Evolutionary conservation across 2,888 invertebrate genomes (phyloP).

Genomic region (Hypercompe scribonia): DNA sequence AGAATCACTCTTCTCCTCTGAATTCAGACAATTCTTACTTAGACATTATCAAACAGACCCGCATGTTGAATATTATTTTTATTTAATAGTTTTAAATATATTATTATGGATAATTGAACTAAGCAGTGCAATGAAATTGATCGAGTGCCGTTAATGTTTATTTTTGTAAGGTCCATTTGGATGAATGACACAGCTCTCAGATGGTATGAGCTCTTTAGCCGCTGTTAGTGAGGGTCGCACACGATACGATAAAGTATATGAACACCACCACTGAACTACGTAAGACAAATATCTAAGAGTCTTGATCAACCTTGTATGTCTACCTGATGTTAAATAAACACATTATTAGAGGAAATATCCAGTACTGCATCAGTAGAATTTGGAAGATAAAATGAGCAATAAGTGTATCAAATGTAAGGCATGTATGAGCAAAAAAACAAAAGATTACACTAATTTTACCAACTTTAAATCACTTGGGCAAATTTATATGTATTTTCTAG

Average conservation of each 20-base stretch:
- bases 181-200: constrained; percentile 40
- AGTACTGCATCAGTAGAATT: too few species aligned
- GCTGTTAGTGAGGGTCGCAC: constrained; percentile 22
- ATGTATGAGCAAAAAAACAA: too few species aligned
- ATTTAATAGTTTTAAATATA: constrained; percentile 11
- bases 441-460: too few species aligned
- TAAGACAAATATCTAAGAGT: not conserved
- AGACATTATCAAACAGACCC: not conserved
- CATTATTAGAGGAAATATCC: too few species aligned
- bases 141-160: constrained; percentile 59
- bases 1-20: not conserved
- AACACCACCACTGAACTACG: constrained; percentile 15
- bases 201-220: constrained; percentile 41
- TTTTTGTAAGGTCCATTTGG: constrained; percentile 35
- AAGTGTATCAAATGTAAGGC: not conserved
- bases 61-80: constrained; percentile 4
- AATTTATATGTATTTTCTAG: not conserved
- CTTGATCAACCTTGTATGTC: not conserved
- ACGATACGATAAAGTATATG: constrained; percentile 11
- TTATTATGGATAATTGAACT: constrained; percentile 41
- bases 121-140: constrained; percentile 70
- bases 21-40: not conserved
- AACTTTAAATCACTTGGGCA: not conserved
- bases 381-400: not conserved
- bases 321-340: not conserved